Percentiles rank a stretch among this genome's conserved stretches.
These are phyloP conservation scores for Sciurus niger DNA, from an alignment of 2,113 vertebrate species.

Conservation along the genomic window DNA sequence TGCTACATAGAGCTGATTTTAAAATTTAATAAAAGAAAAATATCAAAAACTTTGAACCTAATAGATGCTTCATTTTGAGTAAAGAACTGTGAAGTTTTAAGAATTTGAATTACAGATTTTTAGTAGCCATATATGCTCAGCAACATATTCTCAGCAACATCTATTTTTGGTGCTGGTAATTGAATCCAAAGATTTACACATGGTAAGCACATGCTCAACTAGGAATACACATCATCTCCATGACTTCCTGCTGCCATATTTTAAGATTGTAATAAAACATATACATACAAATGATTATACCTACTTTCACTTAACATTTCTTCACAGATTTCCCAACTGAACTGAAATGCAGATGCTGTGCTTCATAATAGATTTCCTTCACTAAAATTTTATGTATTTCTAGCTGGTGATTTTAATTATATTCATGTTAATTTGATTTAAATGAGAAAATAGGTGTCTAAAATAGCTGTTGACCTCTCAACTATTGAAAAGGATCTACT, in stretches of 20 bases:
- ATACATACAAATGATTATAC: background rate
- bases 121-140: background rate
- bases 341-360: background rate
- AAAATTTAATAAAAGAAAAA: background rate
- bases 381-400: background rate
- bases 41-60: background rate
- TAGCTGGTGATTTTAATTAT: constrained; percentile 25
- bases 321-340: background rate
- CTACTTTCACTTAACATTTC: background rate
- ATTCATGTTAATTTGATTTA: constrained; percentile 16
- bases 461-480: background rate
- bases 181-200: background rate
- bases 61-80: constrained; percentile 21
- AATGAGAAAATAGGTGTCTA: background rate
- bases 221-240: too few relatives aligned
- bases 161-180: background rate
- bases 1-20: background rate
- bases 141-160: background rate
- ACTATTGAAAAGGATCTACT: background rate
- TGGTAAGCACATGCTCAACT: background rate
- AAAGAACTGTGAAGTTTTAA: constrained; percentile 40
- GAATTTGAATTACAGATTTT: background rate
- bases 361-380: background rate
- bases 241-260: background rate
- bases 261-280: background rate